Conservation (phyloP, 2,113 vertebrate genomes). For the Dromas ardeola region DNA sequence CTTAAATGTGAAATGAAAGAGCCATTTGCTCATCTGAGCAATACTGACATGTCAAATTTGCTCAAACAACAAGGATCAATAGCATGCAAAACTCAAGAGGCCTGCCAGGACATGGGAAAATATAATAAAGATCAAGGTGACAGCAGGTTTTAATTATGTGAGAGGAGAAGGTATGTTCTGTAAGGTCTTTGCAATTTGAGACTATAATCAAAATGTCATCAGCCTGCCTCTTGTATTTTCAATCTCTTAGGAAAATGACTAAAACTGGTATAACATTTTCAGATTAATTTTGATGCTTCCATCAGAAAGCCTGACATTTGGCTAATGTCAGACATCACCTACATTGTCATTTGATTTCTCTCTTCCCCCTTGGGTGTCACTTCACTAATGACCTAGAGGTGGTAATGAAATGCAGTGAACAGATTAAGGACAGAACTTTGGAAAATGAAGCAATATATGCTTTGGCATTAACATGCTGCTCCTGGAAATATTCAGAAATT, state of each 20-base stretch:
- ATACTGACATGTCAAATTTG: not conserved
- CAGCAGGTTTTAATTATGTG: constrained; percentile 51
- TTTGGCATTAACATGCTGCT: not conserved
- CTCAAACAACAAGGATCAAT: constrained; percentile 13
- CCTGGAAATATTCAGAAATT: accelerated
- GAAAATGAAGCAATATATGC: not conserved
- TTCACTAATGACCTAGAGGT: constrained; percentile 41
- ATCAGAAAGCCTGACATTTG: constrained; percentile 71
- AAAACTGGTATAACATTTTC: constrained; percentile 56
- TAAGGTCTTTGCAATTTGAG: constrained; percentile 45
- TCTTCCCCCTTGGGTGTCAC: not conserved
- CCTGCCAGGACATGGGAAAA: not conserved
- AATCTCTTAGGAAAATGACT: constrained; percentile 66
- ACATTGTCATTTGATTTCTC: constrained; percentile 35
- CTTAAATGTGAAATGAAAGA: not conserved
- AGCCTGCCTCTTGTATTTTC: constrained; percentile 42
- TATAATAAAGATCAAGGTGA: constrained; percentile 29
- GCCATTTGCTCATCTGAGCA: not conserved
- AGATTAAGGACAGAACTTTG: not conserved
- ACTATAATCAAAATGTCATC: constrained; percentile 76
- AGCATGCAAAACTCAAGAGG: not conserved
- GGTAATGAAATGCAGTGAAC: not conserved
- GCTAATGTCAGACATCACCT: constrained; percentile 73
- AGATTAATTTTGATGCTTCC: constrained; percentile 62
- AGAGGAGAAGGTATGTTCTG: constrained; percentile 33